Evolutionary conservation across 2,888 invertebrate species (phyloP).

Genomic region (Epinotia ramella): DNA sequence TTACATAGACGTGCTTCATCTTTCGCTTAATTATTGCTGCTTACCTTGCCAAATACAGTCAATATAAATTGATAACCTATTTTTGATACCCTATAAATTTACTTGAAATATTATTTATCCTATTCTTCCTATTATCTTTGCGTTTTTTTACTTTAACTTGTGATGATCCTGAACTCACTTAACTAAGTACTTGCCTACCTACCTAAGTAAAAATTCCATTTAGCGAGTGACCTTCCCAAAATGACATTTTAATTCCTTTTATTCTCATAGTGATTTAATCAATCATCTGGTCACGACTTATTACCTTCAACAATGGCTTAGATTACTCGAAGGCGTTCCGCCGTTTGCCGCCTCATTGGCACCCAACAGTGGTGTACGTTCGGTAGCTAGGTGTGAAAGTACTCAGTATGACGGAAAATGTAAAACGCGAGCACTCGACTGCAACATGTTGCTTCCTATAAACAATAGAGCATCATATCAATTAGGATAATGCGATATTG

Average conservation of each 20-base stretch:
- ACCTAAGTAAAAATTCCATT: not conserved
- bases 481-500: not conserved
- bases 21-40: not conserved
- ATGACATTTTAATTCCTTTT: slow-evolving; percentile 9
- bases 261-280: slow-evolving; percentile 7
- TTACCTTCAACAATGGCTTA: slow-evolving; percentile 47
- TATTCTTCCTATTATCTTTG: too few species aligned
- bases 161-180: too few species aligned
- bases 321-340: slow-evolving; percentile 47
- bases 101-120: too few species aligned
- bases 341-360: slow-evolving; percentile 54
- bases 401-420: slow-evolving; percentile 1
- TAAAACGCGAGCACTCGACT: slow-evolving; percentile 58
- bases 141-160: too few species aligned
- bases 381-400: slow-evolving; percentile 52
- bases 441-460: slow-evolving; percentile 60
- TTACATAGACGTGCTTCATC: not conserved
- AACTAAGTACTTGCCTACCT: too few species aligned
- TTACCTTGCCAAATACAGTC: too few species aligned
- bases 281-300: slow-evolving; percentile 39
- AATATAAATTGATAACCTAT: too few species aligned
- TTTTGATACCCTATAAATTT: too few species aligned
- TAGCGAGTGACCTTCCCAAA: not conserved
- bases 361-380: slow-evolving; percentile 43
- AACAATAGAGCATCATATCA: slow-evolving; percentile 7